Conservation (phyloP, 2,113 vertebrate genomes). For the Dendropsophus ebraccatus region DNA sequence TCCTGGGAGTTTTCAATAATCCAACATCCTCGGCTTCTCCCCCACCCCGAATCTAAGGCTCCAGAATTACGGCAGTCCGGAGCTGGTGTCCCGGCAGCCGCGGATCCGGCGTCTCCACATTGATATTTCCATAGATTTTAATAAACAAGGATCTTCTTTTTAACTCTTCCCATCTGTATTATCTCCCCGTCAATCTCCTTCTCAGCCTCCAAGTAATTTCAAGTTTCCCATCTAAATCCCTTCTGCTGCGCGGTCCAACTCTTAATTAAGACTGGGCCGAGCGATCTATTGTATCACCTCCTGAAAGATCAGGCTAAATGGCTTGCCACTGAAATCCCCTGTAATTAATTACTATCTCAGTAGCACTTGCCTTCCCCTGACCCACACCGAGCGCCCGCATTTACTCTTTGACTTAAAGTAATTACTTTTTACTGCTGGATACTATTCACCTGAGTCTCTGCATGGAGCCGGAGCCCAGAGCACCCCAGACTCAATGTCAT, state of each 20-base stretch:
- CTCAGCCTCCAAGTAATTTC: background rate
- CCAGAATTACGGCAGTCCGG: background rate
- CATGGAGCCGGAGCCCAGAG: background rate
- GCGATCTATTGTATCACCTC: conserved; percentile 43
- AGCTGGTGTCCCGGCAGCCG: background rate
- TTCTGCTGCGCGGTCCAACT: background rate
- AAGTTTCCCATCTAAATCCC: conserved; percentile 13
- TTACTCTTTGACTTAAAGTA: conserved; percentile 50
- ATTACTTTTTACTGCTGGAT: conserved; percentile 60
- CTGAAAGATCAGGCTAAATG: conserved; percentile 32
- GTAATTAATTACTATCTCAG: conserved; percentile 49
- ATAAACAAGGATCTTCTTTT: background rate
- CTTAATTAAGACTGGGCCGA: conserved; percentile 27
- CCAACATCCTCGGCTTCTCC: background rate
- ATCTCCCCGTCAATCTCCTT: background rate
- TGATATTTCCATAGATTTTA: conserved; percentile 9
- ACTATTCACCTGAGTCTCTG: conserved; percentile 9
- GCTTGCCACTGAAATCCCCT: conserved; percentile 27
- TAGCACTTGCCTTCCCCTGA: conserved; percentile 10
- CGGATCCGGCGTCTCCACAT: background rate
- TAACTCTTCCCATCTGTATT: background rate
- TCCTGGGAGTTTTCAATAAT: conserved; percentile 40
- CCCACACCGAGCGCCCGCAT: background rate
- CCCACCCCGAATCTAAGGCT: background rate
- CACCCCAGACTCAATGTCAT: background rate